Evolutionary conservation across 2,888 invertebrate species (phyloP), one percentile per base, ranked within the genome.

Genomic region (Aphodius granarius): DNA sequence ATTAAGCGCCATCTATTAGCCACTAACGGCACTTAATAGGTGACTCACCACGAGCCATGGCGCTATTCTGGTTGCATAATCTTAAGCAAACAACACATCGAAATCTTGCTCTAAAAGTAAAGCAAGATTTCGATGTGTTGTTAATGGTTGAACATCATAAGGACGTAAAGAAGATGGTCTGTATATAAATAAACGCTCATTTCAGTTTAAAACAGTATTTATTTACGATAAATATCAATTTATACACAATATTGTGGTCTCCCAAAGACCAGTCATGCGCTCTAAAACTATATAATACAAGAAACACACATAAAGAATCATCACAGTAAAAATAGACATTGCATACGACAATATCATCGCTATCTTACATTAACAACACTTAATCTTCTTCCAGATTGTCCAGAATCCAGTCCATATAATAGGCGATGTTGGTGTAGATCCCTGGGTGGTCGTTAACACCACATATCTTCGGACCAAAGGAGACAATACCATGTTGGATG

Each of bases 321-420:
- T 43, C 43, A 43, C 43, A 43, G 43, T 43, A 6, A 13, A 43
- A 43, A 13, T 43, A 43, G 43, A 43, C 43, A 43, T 43, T 43
- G 43, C 1, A 43, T 13, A 43, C 13, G 43, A 43, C 43, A 43
- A 43, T 43, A 43, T 43, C 43, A 43, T 43, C 43, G 13, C 1
- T 43, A 43, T 6, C 6, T 43, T 6, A 1, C 43, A 43, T 43
- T 13, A 13, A 9, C 6, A 43, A 43, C 43, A 16, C 3, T 65
- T n/a, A 65, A 65, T 65, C 65, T 65, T 65, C 20, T 71, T 82
- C 84, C 15, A 88, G 86, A 85, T 86, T 87, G 62, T 89, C 86
- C 70, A 91, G 82, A 81, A 94, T 92, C 94, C 94, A 94, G 76
- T 91, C 89, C 73, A 92, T 84, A 82, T 91, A 94, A 15, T 89